Percentiles rank a stretch among this genome's conserved stretches.
These are phyloP conservation scores for Apteryx owenii DNA, from an alignment of 2,113 vertebrate species.

Conservation along the genomic window DNA sequence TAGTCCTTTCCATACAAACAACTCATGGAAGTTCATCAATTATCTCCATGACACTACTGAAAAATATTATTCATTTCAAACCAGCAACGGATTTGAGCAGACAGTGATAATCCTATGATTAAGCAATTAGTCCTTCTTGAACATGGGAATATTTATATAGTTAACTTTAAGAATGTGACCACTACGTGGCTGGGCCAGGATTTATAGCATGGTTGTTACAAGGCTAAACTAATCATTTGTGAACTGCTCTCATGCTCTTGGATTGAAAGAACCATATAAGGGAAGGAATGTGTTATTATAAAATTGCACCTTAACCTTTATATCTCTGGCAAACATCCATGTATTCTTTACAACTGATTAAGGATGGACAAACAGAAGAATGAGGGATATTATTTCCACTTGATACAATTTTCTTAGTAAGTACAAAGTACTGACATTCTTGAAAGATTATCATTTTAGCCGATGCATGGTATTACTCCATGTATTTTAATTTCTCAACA, in stretches of 20 bases:
- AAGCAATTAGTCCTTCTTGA: not conserved
- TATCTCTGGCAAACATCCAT: constrained; percentile 60
- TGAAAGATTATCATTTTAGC: constrained; percentile 31
- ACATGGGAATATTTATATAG: constrained; percentile 32
- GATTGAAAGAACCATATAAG: constrained; percentile 43
- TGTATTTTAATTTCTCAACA: not conserved
- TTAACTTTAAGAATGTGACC: constrained; percentile 29
- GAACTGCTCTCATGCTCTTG: constrained; percentile 58
- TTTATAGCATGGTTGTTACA: constrained; percentile 25
- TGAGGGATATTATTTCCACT: constrained; percentile 47
- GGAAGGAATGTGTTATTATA: constrained; percentile 59
- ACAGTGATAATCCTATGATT: not conserved
- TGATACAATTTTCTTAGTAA: constrained; percentile 23
- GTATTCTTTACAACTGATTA: constrained; percentile 55
- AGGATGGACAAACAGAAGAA: constrained; percentile 46
- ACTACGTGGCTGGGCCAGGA: not conserved
- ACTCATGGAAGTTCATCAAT: not conserved
- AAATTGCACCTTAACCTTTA: constrained; percentile 63
- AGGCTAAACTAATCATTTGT: constrained; percentile 67
- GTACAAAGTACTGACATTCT: constrained; percentile 10
- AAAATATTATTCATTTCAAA: not conserved
- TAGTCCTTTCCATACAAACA: not conserved
- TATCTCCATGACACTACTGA: not conserved
- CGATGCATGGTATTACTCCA: not conserved
- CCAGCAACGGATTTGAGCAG: not conserved